Percentiles rank a stretch among this genome's conserved stretches.
Conservation (phyloP, 2,113 vertebrate genomes). For the Machaerirhynchus nigripectus region DNA sequence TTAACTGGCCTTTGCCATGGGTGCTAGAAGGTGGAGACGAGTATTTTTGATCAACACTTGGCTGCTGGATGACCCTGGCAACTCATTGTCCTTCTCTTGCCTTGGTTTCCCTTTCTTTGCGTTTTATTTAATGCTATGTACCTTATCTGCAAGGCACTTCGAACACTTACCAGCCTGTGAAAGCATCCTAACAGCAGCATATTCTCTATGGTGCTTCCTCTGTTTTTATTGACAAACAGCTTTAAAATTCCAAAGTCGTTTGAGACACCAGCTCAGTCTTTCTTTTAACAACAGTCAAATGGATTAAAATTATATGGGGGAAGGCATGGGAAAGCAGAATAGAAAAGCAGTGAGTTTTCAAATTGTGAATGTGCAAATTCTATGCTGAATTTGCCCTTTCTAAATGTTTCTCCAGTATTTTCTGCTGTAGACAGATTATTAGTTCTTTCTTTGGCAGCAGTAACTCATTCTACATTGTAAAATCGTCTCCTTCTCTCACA, state of each 20-base stretch:
- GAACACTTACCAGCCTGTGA: background rate
- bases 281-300: background rate
- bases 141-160: background rate
- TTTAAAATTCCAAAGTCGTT: background rate
- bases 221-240: background rate
- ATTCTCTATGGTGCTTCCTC: background rate
- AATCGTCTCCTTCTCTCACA: background rate
- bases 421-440: accelerated
- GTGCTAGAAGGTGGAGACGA: background rate
- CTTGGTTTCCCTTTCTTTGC: background rate
- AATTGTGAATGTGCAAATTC: background rate
- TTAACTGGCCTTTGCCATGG: background rate
- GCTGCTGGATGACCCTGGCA: background rate
- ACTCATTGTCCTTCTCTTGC: background rate
- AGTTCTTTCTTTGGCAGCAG: background rate
- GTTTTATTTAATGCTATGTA: background rate
- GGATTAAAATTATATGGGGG: background rate
- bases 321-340: background rate
- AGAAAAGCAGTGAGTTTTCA: background rate
- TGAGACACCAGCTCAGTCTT: background rate
- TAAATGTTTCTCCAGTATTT: background rate
- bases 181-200: background rate
- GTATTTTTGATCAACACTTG: background rate
- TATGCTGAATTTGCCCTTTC: background rate
- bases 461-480: background rate